phyloP scores from a whole-genome alignment of 2,888 invertebrate genomes.

The Mesopsocus fuscifrons region DNA sequence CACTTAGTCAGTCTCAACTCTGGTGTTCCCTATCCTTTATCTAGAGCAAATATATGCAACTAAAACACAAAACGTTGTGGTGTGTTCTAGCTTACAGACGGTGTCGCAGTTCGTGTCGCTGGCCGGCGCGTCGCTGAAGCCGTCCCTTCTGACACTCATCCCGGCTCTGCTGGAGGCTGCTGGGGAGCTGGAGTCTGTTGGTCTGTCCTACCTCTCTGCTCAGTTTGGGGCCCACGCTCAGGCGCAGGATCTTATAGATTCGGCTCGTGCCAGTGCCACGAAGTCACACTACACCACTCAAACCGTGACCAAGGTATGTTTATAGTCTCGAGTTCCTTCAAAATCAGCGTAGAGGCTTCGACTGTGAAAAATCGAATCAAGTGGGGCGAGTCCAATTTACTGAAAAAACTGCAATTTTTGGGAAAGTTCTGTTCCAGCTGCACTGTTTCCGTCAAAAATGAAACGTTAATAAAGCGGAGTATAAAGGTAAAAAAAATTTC shows the following conservation, averaged over 20 bases:
- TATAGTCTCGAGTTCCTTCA: too few relatives aligned
- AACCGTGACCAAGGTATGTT: conserved; percentile 53
- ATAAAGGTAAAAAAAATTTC: too few relatives aligned
- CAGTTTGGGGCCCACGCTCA: conserved; percentile 43
- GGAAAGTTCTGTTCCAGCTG: too few relatives aligned
- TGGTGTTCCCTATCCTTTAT: too few relatives aligned
- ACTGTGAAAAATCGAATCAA: conserved; percentile 11
- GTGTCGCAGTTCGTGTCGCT: conserved; percentile 69
- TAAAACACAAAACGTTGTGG: neutral
- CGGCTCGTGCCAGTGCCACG: conserved; percentile 58
- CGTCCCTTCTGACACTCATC: conserved; percentile 61
- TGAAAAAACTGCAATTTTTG: neutral
- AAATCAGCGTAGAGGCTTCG: too few relatives aligned
- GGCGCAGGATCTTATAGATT: conserved; percentile 58
- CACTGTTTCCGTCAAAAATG: too few relatives aligned
- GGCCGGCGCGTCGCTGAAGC: conserved; percentile 58
- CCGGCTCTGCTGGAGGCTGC: conserved; percentile 72
- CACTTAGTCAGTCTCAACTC: too few relatives aligned
- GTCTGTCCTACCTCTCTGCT: conserved; percentile 61
- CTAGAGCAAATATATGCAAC: too few relatives aligned
- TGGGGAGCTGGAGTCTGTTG: conserved; percentile 65
- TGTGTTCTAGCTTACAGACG: conserved; percentile 48
- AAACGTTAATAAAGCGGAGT: too few relatives aligned
- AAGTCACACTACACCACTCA: conserved; percentile 76
- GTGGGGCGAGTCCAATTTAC: conserved; percentile 10